These are phyloP conservation scores for Perccottus glenii DNA, from an alignment of 2,113 vertebrate genomes.

Conservation along the genomic window DNA sequence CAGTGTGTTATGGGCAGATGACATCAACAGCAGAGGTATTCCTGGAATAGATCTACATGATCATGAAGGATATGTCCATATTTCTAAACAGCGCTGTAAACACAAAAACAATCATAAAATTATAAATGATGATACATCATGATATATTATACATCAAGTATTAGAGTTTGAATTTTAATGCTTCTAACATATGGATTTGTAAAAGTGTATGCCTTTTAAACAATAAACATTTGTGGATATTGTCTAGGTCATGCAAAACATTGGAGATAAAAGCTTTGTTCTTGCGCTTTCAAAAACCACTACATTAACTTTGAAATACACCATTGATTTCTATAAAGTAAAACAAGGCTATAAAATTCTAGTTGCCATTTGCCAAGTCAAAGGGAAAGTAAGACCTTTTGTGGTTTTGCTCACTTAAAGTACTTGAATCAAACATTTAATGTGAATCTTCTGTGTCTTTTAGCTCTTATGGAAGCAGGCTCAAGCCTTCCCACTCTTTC, in stretches of 20 bases:
- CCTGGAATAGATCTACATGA: not conserved
- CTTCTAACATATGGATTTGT: too few relatives aligned
- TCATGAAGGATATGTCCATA: too few relatives aligned
- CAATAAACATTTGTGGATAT: too few relatives aligned
- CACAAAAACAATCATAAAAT: too few relatives aligned
- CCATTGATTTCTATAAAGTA: not conserved
- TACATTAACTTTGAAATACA: not conserved
- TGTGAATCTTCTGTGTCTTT: not conserved
- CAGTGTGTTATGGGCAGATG: not conserved
- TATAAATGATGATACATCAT: too few relatives aligned
- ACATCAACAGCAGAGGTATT: not conserved
- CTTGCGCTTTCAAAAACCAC: not conserved
- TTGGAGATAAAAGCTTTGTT: too few relatives aligned
- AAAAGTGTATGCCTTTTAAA: too few relatives aligned
- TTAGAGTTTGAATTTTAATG: too few relatives aligned
- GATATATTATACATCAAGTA: too few relatives aligned
- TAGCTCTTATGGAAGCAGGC: constrained; percentile 98
- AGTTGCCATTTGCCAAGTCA: not conserved
- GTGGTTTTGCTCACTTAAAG: constrained; percentile 8
- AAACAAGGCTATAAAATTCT: constrained; percentile 1
- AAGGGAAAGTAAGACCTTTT: not conserved
- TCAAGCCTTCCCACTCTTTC: constrained; percentile 90
- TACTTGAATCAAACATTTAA: not conserved
- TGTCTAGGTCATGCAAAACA: too few relatives aligned
- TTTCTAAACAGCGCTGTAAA: too few relatives aligned